Percentiles rank a stretch among this genome's conserved stretches.
Conservation (phyloP, 2,888 invertebrate species). For the Rhopalosiphum nymphaeae region DNA sequence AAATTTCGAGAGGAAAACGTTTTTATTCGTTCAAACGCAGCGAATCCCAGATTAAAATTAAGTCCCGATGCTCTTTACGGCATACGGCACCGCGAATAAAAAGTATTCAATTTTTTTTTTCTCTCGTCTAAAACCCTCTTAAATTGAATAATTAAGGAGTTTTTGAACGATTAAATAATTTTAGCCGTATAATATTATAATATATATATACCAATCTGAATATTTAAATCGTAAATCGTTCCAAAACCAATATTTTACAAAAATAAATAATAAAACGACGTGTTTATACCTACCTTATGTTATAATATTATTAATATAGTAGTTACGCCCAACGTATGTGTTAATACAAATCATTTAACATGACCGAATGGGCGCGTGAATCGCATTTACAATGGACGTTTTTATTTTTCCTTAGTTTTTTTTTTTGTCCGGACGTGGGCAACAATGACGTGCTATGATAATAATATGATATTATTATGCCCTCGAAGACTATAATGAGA, state of each 20-base stretch:
- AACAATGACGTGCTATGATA: conserved; percentile 26
- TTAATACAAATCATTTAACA: conserved; percentile 12
- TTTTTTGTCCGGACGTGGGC: conserved; percentile 29
- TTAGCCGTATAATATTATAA: not conserved
- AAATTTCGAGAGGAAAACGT: not conserved
- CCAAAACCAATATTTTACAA: not conserved
- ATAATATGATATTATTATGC: conserved; percentile 22
- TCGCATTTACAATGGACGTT: not conserved
- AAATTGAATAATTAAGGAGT: conserved; percentile 10
- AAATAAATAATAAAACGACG: not conserved
- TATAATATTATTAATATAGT: not conserved
- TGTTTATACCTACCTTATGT: not conserved
- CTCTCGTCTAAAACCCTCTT: not conserved
- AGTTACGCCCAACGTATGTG: not conserved
- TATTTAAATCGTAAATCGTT: not conserved
- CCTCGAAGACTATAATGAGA: conserved; percentile 28
- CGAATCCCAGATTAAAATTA: not conserved
- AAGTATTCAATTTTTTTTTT: not conserved
- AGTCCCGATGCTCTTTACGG: not conserved
- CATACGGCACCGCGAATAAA: not conserved
- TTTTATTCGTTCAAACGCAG: not conserved
- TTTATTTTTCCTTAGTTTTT: not conserved
- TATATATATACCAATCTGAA: not conserved
- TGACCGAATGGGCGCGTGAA: conserved; percentile 36
- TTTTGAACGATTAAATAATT: not conserved